These are phyloP conservation scores for Actinopyga echinites DNA, from an alignment of 53 echinoderm and acorn worm species.

Conservation along the genomic window DNA sequence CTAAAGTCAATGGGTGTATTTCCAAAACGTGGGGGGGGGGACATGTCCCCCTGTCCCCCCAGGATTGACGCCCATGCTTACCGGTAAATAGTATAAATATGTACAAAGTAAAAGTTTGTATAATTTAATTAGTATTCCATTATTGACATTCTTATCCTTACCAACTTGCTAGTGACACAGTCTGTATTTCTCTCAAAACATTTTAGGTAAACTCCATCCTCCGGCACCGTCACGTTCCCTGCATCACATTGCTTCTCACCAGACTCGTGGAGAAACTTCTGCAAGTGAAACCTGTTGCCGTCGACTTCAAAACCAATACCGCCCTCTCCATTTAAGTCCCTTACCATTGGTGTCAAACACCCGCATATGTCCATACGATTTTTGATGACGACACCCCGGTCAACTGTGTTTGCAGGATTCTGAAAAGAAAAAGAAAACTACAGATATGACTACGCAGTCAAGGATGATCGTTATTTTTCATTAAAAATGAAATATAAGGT, in stretches of 20 bases:
- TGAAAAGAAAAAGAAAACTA: background rate
- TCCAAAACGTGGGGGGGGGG: too few relatives aligned
- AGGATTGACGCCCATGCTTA: too few relatives aligned
- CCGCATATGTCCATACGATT: conserved; percentile 5
- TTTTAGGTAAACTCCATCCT: conserved; percentile 3
- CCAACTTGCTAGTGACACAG: background rate
- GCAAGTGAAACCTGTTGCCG: conserved; percentile 29
- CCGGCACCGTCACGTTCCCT: background rate
- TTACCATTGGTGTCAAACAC: conserved; percentile 3
- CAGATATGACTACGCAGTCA: background rate
- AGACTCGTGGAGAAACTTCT: background rate
- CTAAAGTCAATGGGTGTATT: too few relatives aligned
- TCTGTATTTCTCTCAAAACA: background rate
- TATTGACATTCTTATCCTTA: background rate
- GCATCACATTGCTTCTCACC: background rate
- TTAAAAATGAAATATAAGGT: too few relatives aligned
- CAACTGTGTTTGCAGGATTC: background rate
- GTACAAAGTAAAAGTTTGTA: too few relatives aligned
- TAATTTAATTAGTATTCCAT: too few relatives aligned
- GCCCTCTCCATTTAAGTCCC: background rate
- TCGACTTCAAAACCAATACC: conserved; percentile 12
- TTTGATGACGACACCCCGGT: background rate
- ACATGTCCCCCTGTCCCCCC: too few relatives aligned
- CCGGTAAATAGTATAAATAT: too few relatives aligned
- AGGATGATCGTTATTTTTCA: background rate